Evolutionary conservation across 2,797 vertebrate genomes (phyloP).

Genomic region (Hafferia zeledoni): DNA sequence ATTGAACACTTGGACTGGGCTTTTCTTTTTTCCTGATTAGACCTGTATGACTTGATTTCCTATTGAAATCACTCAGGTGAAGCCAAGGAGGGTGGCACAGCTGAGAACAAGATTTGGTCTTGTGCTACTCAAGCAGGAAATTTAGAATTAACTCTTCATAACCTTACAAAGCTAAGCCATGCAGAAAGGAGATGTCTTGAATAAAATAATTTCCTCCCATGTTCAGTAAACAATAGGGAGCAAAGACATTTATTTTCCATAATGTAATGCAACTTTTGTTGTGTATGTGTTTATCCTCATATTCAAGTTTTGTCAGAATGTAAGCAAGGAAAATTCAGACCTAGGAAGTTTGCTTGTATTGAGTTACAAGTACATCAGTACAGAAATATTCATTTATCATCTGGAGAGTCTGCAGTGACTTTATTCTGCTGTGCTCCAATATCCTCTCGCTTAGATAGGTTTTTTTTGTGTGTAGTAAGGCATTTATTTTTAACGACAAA

Average conservation of each 20-base stretch:
- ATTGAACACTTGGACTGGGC: neutral
- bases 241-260: neutral
- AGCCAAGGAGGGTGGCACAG: neutral
- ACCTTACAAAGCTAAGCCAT: neutral
- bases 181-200: neutral
- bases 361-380: neutral
- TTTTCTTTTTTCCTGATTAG: neutral
- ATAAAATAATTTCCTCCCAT: neutral
- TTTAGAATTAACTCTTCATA: neutral
- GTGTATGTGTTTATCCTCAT: neutral
- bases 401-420: neutral
- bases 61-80: neutral
- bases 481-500: neutral
- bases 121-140: neutral
- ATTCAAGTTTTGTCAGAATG: neutral
- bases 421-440: neutral
- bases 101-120: neutral
- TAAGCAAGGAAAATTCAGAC: neutral
- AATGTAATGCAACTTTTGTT: neutral
- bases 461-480: neutral
- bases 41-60: neutral
- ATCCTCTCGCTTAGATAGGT: neutral
- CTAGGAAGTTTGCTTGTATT: neutral
- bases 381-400: neutral
- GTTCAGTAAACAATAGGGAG: neutral